phyloP scores from a whole-genome alignment of 1,140 invertebrate species.

The Ceratina japonica region DNA sequence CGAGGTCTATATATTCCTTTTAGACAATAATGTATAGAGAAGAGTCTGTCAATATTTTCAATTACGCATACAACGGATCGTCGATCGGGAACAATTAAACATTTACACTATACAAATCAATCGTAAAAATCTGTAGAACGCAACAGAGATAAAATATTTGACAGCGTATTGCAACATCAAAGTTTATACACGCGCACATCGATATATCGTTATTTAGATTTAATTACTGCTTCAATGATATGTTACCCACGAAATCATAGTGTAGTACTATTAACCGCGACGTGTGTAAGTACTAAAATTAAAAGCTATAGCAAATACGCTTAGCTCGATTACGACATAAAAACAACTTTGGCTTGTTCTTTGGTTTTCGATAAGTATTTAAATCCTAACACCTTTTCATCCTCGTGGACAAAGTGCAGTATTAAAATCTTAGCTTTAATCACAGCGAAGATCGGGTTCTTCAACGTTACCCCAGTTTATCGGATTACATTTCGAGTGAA shows the following conservation, averaged over 20 bases:
- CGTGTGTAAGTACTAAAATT: slow-evolving; percentile 19
- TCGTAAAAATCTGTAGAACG: slow-evolving; percentile 21
- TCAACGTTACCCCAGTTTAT: slow-evolving; percentile 4
- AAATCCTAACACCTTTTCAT: slow-evolving; percentile 14
- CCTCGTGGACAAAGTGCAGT: slow-evolving; percentile 15
- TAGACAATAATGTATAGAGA: background rate
- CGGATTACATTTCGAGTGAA: slow-evolving; percentile 27
- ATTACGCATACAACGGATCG: background rate
- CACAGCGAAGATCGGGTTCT: slow-evolving; percentile 9
- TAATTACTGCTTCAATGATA: slow-evolving; percentile 33
- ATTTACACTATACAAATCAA: slow-evolving; percentile 17
- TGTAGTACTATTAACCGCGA: background rate
- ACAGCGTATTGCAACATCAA: slow-evolving; percentile 28
- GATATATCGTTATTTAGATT: slow-evolving; percentile 22
- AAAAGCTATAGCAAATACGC: background rate
- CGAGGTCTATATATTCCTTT: background rate
- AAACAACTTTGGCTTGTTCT: slow-evolving; percentile 20
- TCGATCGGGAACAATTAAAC: slow-evolving; percentile 1
- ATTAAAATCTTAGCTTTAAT: slow-evolving; percentile 35
- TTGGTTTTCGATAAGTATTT: slow-evolving; percentile 25
- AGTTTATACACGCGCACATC: slow-evolving; percentile 19
- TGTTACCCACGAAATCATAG: slow-evolving; percentile 31
- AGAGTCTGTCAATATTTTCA: slow-evolving; percentile 9
- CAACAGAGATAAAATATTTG: slow-evolving; percentile 34
- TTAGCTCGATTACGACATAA: background rate